phyloP scores from a whole-genome alignment of 2,888 invertebrate species.

The Calliphora vomitoria region DNA sequence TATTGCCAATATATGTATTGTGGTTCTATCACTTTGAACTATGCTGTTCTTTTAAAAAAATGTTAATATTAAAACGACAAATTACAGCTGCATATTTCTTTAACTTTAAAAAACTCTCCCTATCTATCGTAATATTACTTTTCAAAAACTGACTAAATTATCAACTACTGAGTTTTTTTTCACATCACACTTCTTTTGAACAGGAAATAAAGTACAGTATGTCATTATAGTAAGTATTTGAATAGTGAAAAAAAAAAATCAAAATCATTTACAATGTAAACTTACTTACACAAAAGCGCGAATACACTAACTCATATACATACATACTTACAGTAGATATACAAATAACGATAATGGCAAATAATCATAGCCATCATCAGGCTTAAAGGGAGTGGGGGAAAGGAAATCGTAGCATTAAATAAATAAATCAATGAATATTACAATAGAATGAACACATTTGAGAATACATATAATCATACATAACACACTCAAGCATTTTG shows the following conservation, averaged over 20 bases:
- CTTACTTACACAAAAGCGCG: neutral
- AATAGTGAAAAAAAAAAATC: neutral
- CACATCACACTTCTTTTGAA: neutral
- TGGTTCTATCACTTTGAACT: too few relatives aligned
- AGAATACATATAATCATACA: neutral
- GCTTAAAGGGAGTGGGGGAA: neutral
- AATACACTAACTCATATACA: neutral
- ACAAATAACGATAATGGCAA: slow-evolving; percentile 5
- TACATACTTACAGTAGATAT: neutral
- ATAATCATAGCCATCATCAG: neutral
- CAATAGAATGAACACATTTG: neutral
- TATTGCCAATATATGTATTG: too few relatives aligned
- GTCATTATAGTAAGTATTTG: slow-evolving; percentile 32
- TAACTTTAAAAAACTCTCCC: too few relatives aligned
- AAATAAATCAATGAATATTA: neutral
- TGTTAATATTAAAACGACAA: too few relatives aligned
- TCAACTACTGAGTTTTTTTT: neutral
- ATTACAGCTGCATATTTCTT: too few relatives aligned
- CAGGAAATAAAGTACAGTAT: slow-evolving; percentile 41
- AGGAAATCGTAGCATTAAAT: neutral
- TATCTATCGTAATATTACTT: neutral
- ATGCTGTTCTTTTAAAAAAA: too few relatives aligned
- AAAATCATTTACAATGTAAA: slow-evolving; percentile 19
- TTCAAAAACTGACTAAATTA: neutral
- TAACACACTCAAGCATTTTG: neutral